These are phyloP conservation scores for Cerastis leucographa DNA, from an alignment of 2,888 invertebrate genomes.

Conservation along the genomic window DNA sequence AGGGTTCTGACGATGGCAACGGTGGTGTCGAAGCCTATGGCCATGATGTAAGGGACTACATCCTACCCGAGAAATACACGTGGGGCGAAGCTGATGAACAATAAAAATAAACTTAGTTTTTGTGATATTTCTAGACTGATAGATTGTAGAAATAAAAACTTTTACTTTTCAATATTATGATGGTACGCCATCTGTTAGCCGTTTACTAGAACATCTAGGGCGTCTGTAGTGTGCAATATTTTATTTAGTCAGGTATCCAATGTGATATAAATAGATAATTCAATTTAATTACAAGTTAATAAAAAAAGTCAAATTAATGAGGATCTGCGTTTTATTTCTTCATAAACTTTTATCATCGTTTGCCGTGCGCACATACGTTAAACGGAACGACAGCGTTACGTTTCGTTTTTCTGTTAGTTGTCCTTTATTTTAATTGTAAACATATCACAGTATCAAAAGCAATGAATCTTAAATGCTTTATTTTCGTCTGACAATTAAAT, in stretches of 20 bases:
- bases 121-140: constrained; percentile 65
- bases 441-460: background rate
- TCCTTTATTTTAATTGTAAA: background rate
- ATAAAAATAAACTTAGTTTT: constrained; percentile 22
- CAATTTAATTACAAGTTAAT: constrained; percentile 5
- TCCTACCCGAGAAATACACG: constrained; percentile 85
- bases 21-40: constrained; percentile 86
- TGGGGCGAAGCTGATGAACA: constrained; percentile 84
- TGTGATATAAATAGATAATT: background rate
- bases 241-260: constrained; percentile 10
- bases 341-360: background rate
- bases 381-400: constrained; percentile 30
- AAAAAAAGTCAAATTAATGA: background rate
- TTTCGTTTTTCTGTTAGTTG: constrained; percentile 29
- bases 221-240: constrained; percentile 8
- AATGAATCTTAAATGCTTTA: background rate
- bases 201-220: constrained; percentile 24
- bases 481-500: background rate
- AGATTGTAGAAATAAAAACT: constrained; percentile 50
- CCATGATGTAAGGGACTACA: constrained; percentile 85
- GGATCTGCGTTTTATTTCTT: constrained; percentile 38
- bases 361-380: background rate
- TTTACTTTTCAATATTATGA: constrained; percentile 14
- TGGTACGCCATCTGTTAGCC: constrained; percentile 54
- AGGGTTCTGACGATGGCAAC: constrained; percentile 83